Conservation (phyloP, 1,140 invertebrate genomes). For the Microplitis mediator region DNA sequence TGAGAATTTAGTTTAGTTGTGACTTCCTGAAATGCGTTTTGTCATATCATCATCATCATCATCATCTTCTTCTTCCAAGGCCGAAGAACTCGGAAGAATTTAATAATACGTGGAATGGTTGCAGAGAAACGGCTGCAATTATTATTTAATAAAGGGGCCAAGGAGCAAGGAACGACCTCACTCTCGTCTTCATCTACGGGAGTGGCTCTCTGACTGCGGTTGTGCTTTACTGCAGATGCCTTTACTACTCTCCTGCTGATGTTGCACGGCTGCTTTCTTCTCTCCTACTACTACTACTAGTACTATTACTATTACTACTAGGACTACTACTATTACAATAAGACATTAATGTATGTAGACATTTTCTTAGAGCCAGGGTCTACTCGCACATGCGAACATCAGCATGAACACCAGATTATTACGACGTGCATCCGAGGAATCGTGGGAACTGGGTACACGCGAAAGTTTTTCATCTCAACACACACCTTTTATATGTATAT, state of each 20-base stretch:
- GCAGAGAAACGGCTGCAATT: background rate
- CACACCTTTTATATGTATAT: background rate
- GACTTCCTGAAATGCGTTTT: too few relatives aligned
- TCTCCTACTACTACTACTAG: background rate
- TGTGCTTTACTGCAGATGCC: background rate
- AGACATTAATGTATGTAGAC: background rate
- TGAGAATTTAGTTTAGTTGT: too few relatives aligned
- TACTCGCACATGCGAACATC: background rate
- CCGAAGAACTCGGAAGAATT: background rate
- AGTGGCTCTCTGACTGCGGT: background rate
- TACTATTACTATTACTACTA: too few relatives aligned
- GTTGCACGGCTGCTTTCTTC: background rate
- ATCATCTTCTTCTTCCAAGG: background rate
- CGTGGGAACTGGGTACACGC: background rate
- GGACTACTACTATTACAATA: too few relatives aligned
- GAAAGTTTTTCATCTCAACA: background rate
- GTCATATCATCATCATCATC: too few relatives aligned
- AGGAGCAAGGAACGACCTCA: constrained; percentile 24
- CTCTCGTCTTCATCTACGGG: constrained; percentile 24
- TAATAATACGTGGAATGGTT: background rate
- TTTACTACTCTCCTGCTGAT: background rate
- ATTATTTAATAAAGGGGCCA: constrained; percentile 19
- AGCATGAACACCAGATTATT: background rate
- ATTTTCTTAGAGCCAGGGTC: background rate
- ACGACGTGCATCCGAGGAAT: background rate